These are phyloP conservation scores for Atta cephalotes DNA, from an alignment of 1,140 invertebrate genomes.

Conservation along the genomic window DNA sequence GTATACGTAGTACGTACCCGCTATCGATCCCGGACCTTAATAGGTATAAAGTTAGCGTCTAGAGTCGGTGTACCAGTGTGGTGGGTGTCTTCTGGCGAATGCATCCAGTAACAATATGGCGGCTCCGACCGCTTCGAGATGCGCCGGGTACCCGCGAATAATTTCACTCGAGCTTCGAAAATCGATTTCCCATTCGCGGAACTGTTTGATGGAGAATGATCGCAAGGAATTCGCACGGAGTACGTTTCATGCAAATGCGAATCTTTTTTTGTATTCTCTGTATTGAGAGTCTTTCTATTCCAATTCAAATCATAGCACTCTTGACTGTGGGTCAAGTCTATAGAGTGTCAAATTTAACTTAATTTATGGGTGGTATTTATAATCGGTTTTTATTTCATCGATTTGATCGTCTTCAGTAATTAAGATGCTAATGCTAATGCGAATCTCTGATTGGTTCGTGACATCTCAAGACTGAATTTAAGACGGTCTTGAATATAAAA, in stretches of 20 bases:
- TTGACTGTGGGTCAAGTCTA: too few relatives aligned
- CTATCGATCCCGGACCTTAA: constrained; percentile 67
- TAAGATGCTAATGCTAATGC: too few relatives aligned
- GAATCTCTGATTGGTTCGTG: too few relatives aligned
- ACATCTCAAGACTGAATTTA: too few relatives aligned
- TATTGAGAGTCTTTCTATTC: too few relatives aligned
- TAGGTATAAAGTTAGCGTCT: constrained; percentile 68
- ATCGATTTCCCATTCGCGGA: constrained; percentile 24
- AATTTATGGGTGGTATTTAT: too few relatives aligned
- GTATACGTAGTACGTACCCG: constrained; percentile 55
- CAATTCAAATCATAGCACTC: too few relatives aligned
- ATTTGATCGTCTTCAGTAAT: too few relatives aligned
- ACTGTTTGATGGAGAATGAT: neutral
- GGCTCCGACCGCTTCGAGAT: constrained; percentile 20
- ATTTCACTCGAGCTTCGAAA: constrained; percentile 16
- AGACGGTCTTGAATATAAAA: too few relatives aligned
- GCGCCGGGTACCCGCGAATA: constrained; percentile 25
- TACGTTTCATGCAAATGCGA: neutral
- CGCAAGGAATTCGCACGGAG: neutral
- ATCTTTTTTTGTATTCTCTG: neutral
- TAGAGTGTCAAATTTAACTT: too few relatives aligned
- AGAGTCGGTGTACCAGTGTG: constrained; percentile 57
- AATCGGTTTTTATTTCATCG: too few relatives aligned
- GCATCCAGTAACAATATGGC: constrained; percentile 68
- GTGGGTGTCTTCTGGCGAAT: constrained; percentile 64